Evolutionary conservation across 2,888 invertebrate genomes (phyloP).

Genomic region (Caenorhabditis japonica): DNA sequence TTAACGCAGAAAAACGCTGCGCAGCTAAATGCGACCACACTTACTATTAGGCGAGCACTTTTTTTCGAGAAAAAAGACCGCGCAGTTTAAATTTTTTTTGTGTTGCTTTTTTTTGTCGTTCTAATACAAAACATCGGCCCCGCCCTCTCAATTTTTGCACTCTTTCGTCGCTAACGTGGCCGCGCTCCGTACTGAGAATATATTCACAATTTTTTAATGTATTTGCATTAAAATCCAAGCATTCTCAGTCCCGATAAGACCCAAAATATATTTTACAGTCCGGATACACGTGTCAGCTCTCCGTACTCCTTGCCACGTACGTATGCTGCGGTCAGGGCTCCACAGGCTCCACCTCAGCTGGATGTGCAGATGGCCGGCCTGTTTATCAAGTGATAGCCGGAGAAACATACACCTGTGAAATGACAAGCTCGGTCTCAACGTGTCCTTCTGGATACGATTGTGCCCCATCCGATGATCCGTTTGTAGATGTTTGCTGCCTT

Average conservation of each 20-base stretch:
- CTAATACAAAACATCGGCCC: background rate
- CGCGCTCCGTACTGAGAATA: too few species aligned
- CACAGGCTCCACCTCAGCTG: constrained; percentile 28
- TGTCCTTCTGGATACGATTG: constrained; percentile 74
- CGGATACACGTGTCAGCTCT: constrained; percentile 73
- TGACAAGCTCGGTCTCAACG: constrained; percentile 49
- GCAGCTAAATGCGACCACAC: too few species aligned
- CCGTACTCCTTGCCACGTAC: constrained; percentile 63
- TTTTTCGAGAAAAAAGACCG: too few species aligned
- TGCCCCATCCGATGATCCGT: constrained; percentile 59
- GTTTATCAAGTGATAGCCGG: constrained; percentile 70
- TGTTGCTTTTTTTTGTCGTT: too few species aligned
- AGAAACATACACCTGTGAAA: constrained; percentile 62
- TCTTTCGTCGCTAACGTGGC: too few species aligned
- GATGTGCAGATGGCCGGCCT: constrained; percentile 73
- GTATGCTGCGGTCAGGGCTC: constrained; percentile 70
- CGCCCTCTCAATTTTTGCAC: background rate
- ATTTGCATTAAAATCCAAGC: too few species aligned
- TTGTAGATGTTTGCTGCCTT: constrained; percentile 72
- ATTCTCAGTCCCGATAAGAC: background rate
- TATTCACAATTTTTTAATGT: too few species aligned
- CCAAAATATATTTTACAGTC: constrained; percentile 43
- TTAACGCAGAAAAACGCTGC: too few species aligned
- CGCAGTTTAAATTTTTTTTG: too few species aligned
- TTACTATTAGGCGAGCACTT: too few species aligned